Conservation (phyloP, 1,140 invertebrate species). For the Macrobrachium rosenbergii region DNA sequence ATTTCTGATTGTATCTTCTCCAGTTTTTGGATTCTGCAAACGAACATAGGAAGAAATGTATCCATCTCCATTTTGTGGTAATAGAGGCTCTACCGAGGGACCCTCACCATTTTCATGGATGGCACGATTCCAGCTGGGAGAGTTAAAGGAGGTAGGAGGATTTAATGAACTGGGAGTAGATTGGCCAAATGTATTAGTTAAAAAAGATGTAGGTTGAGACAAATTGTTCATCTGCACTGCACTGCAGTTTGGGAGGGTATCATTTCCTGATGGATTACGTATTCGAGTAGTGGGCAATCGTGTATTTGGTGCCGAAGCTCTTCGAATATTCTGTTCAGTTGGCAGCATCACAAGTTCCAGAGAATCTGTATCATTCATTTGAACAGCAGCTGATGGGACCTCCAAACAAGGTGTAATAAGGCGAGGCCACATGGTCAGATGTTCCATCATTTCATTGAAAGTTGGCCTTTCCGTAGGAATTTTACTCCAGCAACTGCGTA, state of each 20-base stretch:
- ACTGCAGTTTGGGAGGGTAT: conserved; percentile 20
- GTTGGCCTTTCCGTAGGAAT: conserved; percentile 80
- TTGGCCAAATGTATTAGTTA: conserved; percentile 3
- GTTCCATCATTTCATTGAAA: conserved; percentile 74
- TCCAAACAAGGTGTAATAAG: conserved; percentile 60
- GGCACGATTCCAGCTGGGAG: conserved; percentile 48
- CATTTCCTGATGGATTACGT: conserved; percentile 20
- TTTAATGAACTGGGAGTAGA: conserved; percentile 27
- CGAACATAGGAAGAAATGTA: conserved; percentile 61
- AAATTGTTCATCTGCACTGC: conserved; percentile 11
- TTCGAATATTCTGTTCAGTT: conserved; percentile 22
- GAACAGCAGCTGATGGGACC: conserved; percentile 52
- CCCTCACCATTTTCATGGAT: conserved; percentile 60
- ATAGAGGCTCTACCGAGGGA: conserved; percentile 57
- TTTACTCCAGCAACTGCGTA: conserved; percentile 83
- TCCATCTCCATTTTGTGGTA: conserved; percentile 54
- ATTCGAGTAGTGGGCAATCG: conserved; percentile 35
- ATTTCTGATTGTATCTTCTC: conserved; percentile 36
- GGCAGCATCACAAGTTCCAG: conserved; percentile 41
- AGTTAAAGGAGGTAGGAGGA: conserved; percentile 18
- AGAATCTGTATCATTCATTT: conserved; percentile 57
- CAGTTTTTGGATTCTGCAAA: conserved; percentile 55
- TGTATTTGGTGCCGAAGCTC: conserved; percentile 42
- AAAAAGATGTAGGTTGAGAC: conserved; percentile 9
- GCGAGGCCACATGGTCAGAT: conserved; percentile 42